These are phyloP conservation scores for Drepana arcuata DNA, from an alignment of 1,140 invertebrate species.

Conservation along the genomic window DNA sequence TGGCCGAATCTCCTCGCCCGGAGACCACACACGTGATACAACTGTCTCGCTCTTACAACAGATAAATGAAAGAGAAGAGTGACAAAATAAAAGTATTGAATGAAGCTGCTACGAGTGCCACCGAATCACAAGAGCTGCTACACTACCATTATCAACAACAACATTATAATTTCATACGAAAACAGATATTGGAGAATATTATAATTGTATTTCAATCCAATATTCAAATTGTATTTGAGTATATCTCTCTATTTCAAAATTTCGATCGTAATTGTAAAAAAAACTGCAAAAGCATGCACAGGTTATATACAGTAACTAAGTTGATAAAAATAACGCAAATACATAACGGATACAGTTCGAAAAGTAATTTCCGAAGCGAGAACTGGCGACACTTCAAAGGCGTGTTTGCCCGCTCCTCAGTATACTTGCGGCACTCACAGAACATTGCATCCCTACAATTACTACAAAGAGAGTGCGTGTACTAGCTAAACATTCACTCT, in stretches of 20 bases:
- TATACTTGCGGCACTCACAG: too few species aligned
- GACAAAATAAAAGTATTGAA: conserved; percentile 67
- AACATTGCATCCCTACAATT: conserved; percentile 35
- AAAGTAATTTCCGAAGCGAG: too few species aligned
- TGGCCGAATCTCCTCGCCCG: conserved; percentile 26
- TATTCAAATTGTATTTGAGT: too few species aligned
- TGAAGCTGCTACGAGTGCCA: conserved; percentile 41
- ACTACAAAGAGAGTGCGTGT: conserved; percentile 46
- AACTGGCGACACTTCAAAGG: conserved; percentile 15
- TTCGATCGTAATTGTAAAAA: too few species aligned
- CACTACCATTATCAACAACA: neutral
- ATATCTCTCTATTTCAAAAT: too few species aligned
- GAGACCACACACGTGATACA: conserved; percentile 64
- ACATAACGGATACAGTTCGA: neutral
- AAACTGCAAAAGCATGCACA: too few species aligned
- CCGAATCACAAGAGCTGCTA: conserved; percentile 12
- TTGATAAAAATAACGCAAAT: conserved; percentile 1
- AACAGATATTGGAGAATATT: conserved; percentile 2
- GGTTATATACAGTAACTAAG: too few species aligned
- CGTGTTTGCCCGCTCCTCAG: conserved; percentile 19
- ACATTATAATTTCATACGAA: conserved; percentile 12
- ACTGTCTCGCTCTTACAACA: conserved; percentile 40
- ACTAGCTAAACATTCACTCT: conserved; percentile 52
- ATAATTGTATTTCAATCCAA: too few species aligned
- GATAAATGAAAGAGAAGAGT: conserved; percentile 33